Evolutionary conservation across 1,140 invertebrate species (phyloP).

Genomic region (Ylistrum balloti): DNA sequence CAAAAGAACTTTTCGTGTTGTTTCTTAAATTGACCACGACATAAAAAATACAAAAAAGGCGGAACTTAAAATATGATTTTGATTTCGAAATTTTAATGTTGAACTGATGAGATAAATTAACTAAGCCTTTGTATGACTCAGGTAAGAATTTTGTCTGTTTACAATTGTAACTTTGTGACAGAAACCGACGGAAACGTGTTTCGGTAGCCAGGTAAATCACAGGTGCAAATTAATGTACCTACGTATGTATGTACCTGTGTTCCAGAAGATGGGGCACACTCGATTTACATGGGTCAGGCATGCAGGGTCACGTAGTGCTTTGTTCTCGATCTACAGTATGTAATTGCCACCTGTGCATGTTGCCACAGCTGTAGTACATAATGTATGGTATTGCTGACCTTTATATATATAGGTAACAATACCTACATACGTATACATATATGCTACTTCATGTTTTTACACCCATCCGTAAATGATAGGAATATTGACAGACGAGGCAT

Average conservation of each 20-base stretch:
- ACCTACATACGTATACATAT: too few relatives aligned
- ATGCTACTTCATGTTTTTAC: too few relatives aligned
- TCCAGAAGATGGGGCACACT: too few relatives aligned
- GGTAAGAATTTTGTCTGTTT: neutral
- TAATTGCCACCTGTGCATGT: neutral
- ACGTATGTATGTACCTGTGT: neutral
- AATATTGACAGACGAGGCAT: too few relatives aligned
- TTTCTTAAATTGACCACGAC: too few relatives aligned
- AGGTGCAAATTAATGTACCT: neutral
- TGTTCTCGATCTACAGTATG: neutral
- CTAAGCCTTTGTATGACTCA: neutral
- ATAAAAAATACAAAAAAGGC: too few relatives aligned
- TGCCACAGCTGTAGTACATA: constrained; percentile 29
- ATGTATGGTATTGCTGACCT: neutral
- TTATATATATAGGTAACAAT: too few relatives aligned
- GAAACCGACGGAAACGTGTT: constrained; percentile 5
- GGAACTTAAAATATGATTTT: neutral
- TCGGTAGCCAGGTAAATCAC: constrained; percentile 1
- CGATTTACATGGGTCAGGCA: neutral
- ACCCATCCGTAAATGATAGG: too few relatives aligned
- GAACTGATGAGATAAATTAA: neutral
- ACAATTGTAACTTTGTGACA: neutral
- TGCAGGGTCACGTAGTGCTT: neutral
- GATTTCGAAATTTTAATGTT: neutral
- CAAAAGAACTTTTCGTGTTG: too few relatives aligned